Conservation (phyloP, 1,140 invertebrate genomes). For the Zelostemma sp. region DNA sequence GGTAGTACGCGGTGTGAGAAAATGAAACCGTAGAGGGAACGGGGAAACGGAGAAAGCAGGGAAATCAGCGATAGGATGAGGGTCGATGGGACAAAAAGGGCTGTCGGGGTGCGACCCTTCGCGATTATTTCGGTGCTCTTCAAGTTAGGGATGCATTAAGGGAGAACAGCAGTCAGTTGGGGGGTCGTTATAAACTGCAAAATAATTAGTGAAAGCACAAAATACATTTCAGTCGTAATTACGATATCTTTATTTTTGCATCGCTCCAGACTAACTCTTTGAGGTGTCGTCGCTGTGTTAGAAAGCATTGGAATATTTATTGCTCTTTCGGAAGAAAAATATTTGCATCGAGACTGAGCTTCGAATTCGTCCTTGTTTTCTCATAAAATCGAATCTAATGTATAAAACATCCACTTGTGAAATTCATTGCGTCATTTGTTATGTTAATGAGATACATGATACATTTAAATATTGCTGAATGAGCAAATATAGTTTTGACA, state of each 20-base stretch:
- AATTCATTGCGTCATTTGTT: background rate
- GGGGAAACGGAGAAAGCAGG: constrained; percentile 25
- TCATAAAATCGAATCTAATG: no score
- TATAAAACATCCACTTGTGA: no score
- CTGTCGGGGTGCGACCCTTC: constrained; percentile 45
- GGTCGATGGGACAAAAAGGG: constrained; percentile 46
- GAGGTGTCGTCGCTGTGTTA: background rate
- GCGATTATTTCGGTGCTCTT: constrained; percentile 44
- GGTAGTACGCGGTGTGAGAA: constrained; percentile 22
- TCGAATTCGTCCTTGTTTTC: no score
- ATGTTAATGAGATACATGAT: background rate
- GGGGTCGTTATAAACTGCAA: constrained; percentile 46
- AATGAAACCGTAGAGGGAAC: constrained; percentile 1
- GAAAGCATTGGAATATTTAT: background rate
- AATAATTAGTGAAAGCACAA: constrained; percentile 49
- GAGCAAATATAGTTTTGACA: constrained; percentile 44
- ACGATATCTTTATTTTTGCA: constrained; percentile 24
- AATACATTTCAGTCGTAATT: constrained; percentile 47
- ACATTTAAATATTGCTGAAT: constrained; percentile 26
- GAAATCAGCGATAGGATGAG: constrained; percentile 37
- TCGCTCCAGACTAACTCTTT: background rate
- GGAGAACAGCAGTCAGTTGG: constrained; percentile 20
- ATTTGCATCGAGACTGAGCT: no score
- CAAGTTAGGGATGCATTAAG: constrained; percentile 34
- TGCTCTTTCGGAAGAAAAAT: no score